phyloP scores from a whole-genome alignment of 1,140 invertebrate species.

The Zaprionus capensis region DNA sequence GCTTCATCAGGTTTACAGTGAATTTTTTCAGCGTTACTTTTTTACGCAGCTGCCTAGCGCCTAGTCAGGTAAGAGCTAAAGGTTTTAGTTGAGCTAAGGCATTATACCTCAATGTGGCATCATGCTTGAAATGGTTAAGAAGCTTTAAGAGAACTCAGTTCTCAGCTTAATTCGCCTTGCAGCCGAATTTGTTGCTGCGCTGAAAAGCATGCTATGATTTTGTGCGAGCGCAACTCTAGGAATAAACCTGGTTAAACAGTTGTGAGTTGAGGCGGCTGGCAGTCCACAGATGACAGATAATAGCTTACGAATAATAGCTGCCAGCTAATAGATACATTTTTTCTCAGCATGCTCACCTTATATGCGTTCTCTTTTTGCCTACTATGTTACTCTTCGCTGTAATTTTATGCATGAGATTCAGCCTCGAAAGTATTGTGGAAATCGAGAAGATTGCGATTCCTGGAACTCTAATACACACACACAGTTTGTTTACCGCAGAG shows the following conservation, averaged over 20 bases:
- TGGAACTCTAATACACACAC: neutral
- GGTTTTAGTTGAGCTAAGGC: neutral
- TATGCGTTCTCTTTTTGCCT: neutral
- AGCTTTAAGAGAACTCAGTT: neutral
- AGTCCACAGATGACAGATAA: neutral
- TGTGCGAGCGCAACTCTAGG: neutral
- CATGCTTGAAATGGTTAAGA: neutral
- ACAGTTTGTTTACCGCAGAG: conserved; percentile 1
- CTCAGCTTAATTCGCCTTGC: neutral
- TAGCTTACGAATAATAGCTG: neutral
- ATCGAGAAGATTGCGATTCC: conserved; percentile 1
- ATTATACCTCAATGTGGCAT: neutral
- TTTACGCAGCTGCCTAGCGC: neutral
- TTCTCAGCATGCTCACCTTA: neutral
- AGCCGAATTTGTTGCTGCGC: neutral
- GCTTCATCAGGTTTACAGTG: neutral
- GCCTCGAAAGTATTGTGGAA: conserved; percentile 2
- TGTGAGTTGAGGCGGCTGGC: no score
- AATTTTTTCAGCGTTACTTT: neutral
- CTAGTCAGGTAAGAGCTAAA: neutral
- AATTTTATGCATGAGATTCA: conserved; percentile 6
- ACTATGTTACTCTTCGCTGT: neutral
- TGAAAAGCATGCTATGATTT: neutral
- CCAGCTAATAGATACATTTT: conserved; percentile 2
- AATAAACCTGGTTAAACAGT: neutral